Evolutionary conservation across 2,888 invertebrate species (phyloP), one percentile per base, ranked within the genome.

Genomic region (Parelbella ahira): DNA sequence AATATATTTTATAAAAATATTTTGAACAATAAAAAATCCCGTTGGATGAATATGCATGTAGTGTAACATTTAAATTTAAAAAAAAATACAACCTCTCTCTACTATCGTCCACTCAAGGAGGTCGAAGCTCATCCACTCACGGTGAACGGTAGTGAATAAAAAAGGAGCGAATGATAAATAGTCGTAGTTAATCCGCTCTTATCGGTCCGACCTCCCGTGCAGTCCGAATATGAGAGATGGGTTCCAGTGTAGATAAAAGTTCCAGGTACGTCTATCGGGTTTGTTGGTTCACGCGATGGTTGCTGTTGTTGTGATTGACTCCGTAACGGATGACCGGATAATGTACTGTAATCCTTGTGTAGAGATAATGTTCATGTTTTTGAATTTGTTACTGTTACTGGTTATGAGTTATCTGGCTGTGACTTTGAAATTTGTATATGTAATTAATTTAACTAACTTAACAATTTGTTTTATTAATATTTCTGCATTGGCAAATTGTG

Each of bases 191-290:
- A 87, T 87, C 87, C 84, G 63, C 59, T 65, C 76, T 86, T 86
- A 86, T 86, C 86, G 75, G 61, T 63, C 60, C 60, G 56, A 66
- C 80, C 74, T 75, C 81, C 82, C 83, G 82, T 82, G 86, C 73
- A 83, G 82, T 81, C 83, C 75, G 67, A 81, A 83, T 80, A 84
- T 86, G 86, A 86, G 72, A 84, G 86, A 87, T 86, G 87, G 77
- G 67, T 68, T 61, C 55, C 55, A 54, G 47, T 48, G 42, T 48
- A 77, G 84, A 87, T 86, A 86, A 86, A 75, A 76, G 72, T 76
- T 81, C 81, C 65, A 50, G 53, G 80, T 81, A 82, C 77, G 10
- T 66, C 66, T 64, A 63, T 56, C 2, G 28, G 54, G 54, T 60
- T 70, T 61, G 20, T 37, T 18, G 25, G 68, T 49, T 53, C 49